Conservation (phyloP, 2,113 vertebrate genomes). For the Diglossa brunneiventris region DNA sequence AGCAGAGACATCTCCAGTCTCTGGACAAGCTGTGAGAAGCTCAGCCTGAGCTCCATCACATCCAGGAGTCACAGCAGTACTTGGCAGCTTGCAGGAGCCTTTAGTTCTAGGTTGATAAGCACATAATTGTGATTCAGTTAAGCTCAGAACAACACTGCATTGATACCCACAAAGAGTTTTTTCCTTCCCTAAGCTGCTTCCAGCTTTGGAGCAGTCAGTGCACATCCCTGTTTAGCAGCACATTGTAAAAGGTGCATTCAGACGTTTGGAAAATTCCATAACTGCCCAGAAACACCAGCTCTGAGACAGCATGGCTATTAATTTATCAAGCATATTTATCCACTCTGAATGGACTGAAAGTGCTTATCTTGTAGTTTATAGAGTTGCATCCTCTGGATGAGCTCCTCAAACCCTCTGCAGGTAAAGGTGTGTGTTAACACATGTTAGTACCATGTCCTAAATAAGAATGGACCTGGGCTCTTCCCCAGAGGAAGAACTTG, state of each 20-base stretch:
- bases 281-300: not conserved
- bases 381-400: not conserved
- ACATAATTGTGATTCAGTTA: not conserved
- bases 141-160: not conserved
- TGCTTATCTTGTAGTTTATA: not conserved
- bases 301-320: not conserved
- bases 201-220: not conserved
- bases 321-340: not conserved
- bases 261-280: constrained; percentile 12
- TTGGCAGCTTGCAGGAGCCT: not conserved
- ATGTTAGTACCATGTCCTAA: not conserved
- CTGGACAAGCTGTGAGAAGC: not conserved
- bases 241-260: not conserved
- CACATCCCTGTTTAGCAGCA: not conserved
- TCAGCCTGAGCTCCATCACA: not conserved
- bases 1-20: not conserved
- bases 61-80: not conserved
- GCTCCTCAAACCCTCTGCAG: not conserved
- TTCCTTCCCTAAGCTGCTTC: not conserved
- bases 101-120: not conserved
- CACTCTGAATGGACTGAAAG: not conserved
- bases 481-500: not conserved
- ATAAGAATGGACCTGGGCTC: not conserved
- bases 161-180: not conserved
- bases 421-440: not conserved